Evolutionary conservation across 2,888 invertebrate species (phyloP), one percentile per base, ranked within the genome.

Genomic region (Micropterix aruncella): DNA sequence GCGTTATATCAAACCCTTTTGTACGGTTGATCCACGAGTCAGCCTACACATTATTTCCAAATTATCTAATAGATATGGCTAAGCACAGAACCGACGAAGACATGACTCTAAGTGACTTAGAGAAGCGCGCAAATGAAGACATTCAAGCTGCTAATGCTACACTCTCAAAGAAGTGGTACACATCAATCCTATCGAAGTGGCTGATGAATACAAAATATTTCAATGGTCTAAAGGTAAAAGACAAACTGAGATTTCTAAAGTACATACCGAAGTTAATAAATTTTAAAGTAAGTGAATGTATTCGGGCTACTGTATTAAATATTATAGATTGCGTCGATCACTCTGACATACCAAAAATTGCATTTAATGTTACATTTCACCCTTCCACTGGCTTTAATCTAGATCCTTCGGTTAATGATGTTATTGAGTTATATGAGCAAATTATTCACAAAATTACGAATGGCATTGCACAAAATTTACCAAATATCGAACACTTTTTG

Each of bases 241-340:
- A 56, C 49, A 57, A 66, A 48, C 59, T 65, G 1, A 57, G 58
- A 15, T 69, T 71, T 53, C 60, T 70, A 3, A 61, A 53, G 51
- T 69, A 66, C 52, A 64, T 69, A 14, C 64, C 64, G 9, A 69
- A 61, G 57, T 66, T 66, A 55, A 70, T 71, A 55, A 63, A 68
- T 2, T 66, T 70, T 53, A 77, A 80, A 59, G 73, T 87, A 51
- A 76, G 79, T 52, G 75, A 78, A 53, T 56, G 80, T 19, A 79
- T 85, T 66, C 73, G 78, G 42, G 66, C 73, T 43, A 83, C 84
- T 5, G 75, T 86, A 40, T 65, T 77, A 38, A 70, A 77, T 49
- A 62, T 87, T 3, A 70, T 80, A 46, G 64, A 73, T 1, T 60
- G 71, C 4, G 67, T 81, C 44, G 60, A 71, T 50, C 63, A 71